phyloP scores from a whole-genome alignment of 2,888 invertebrate genomes.

The Ferdinandea cuprea region DNA sequence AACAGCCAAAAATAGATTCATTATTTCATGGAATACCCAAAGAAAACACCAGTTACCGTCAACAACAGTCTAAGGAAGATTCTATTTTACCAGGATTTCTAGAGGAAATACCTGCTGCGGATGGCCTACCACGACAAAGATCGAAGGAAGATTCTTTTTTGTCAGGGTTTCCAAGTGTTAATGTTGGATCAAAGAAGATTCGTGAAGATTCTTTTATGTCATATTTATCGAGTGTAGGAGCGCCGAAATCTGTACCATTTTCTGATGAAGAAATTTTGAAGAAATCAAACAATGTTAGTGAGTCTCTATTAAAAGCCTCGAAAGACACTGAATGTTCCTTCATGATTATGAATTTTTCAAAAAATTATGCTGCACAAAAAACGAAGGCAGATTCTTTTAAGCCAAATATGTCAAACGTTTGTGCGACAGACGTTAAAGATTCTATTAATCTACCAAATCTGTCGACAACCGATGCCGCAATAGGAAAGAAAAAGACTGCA shows the following conservation, averaged over 20 bases:
- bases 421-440: background rate
- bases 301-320: too few relatives aligned
- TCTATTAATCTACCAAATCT: constrained; percentile 43
- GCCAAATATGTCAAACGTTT: background rate
- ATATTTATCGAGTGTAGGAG: constrained; percentile 12
- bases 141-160: constrained; percentile 47
- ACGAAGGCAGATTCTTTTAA: background rate
- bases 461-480: background rate
- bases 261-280: constrained; percentile 2
- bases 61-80: constrained; percentile 46
- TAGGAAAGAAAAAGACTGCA: background rate
- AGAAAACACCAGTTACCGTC: background rate
- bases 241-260: background rate
- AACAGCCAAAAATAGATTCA: background rate
- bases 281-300: too few relatives aligned
- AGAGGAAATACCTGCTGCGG: background rate
- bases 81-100: constrained; percentile 29
- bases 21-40: too few relatives aligned
- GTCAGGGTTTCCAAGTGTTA: constrained; percentile 53
- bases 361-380: background rate
- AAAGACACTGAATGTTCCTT: constrained; percentile 8
- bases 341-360: constrained; percentile 33
- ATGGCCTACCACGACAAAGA: background rate
- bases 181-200: constrained; percentile 28
- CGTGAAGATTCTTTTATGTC: constrained; percentile 76